Percentiles rank a stretch among this genome's conserved stretches.
phyloP scores from a whole-genome alignment of 2,797 vertebrate species.

The Alosa sapidissima region DNA sequence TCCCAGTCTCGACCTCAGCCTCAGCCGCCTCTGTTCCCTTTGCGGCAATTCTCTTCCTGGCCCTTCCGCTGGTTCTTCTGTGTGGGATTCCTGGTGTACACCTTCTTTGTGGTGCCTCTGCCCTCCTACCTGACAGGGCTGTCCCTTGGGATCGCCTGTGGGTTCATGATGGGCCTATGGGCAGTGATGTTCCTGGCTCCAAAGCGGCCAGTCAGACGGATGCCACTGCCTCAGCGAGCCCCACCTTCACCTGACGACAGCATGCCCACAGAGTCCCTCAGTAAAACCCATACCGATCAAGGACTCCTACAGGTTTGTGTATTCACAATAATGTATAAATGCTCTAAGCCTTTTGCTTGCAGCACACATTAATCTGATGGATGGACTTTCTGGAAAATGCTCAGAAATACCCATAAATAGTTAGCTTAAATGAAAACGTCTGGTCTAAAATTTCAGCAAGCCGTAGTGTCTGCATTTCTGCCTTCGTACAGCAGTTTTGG shows the following conservation, averaged over 20 bases:
- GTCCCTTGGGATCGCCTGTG: conserved; percentile 76
- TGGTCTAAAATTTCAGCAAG: neutral
- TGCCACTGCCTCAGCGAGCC: neutral
- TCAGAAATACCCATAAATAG: neutral
- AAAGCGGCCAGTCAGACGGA: neutral
- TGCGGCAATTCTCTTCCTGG: conserved; percentile 45
- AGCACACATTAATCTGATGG: neutral
- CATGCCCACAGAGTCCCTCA: conserved; percentile 42
- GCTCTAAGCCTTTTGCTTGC: neutral
- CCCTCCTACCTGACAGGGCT: conserved; percentile 80
- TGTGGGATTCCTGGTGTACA: conserved; percentile 76
- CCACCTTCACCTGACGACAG: conserved; percentile 18
- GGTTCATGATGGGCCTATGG: conserved; percentile 79
- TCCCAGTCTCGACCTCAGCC: neutral
- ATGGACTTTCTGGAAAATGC: neutral
- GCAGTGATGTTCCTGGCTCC: conserved; percentile 73
- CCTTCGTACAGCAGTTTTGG: neutral
- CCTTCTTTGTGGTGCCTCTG: conserved; percentile 82
- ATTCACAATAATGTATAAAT: neutral
- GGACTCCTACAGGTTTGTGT: conserved; percentile 69
- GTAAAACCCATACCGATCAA: conserved; percentile 49
- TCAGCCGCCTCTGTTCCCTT: neutral
- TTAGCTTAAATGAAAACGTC: neutral
- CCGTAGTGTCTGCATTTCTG: neutral
- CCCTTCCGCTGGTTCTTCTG: conserved; percentile 73